Evolutionary conservation across 1,140 invertebrate species (phyloP).

Genomic region (Diachasmimorpha longicaudata): DNA sequence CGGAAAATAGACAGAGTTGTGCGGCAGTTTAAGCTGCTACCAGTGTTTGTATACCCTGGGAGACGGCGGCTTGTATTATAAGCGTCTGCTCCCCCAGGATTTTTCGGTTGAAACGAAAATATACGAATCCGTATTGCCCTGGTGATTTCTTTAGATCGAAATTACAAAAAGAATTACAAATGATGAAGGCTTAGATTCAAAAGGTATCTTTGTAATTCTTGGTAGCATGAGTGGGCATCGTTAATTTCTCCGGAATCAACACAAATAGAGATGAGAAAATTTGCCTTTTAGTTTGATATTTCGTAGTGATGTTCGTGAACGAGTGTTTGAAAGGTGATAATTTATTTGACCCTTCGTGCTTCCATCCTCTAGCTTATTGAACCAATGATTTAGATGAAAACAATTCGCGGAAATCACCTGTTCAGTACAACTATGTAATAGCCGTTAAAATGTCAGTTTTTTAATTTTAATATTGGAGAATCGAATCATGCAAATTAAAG

Average conservation of each 20-base stretch:
- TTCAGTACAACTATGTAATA: not conserved
- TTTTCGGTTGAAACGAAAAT: constrained; percentile 43
- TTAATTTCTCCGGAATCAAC: not conserved
- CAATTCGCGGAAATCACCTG: constrained; percentile 18
- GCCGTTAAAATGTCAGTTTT: not conserved
- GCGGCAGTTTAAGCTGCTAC: not conserved
- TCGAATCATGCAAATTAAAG: not conserved
- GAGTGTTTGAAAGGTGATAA: constrained; percentile 2
- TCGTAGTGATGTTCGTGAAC: not conserved
- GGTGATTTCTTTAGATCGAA: not conserved
- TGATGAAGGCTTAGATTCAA: constrained; percentile 8
- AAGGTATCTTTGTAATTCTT: not conserved
- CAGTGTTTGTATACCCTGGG: constrained; percentile 39
- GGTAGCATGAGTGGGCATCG: not conserved
- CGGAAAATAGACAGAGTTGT: not conserved
- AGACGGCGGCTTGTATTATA: constrained; percentile 40
- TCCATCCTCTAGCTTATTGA: too few species aligned
- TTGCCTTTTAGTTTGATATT: not conserved
- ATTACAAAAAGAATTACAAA: constrained; percentile 13
- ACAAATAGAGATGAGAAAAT: constrained; percentile 12
- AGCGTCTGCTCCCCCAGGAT: constrained; percentile 32
- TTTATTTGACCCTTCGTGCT: not conserved
- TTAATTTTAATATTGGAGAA: not conserved
- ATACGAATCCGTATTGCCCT: constrained; percentile 31
- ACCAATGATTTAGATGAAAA: not conserved